Conservation (phyloP, 92 coral and sea anemone genomes). For the Paramuricea clavata region DNA sequence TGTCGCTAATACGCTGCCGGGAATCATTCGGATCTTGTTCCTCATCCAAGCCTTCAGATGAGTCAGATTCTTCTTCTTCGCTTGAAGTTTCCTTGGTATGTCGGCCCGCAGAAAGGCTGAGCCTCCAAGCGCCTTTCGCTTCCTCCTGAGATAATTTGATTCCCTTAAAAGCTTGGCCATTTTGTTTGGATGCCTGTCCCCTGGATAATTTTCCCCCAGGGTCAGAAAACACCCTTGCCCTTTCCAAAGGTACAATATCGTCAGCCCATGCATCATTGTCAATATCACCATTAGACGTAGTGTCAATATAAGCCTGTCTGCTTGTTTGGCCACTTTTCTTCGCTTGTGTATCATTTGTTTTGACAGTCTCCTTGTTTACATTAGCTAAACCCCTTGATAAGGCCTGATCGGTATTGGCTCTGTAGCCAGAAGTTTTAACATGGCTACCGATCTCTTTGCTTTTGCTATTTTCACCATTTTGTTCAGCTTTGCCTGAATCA, state of each 20-base stretch:
- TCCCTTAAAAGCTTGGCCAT: background rate
- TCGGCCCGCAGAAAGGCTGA: background rate
- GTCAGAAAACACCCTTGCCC: slow-evolving; percentile 33
- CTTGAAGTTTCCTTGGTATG: background rate
- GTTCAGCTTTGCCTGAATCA: slow-evolving; percentile 26
- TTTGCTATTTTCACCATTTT: background rate
- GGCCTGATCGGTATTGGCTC: background rate
- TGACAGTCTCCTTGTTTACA: slow-evolving; percentile 25
- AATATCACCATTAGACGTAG: background rate
- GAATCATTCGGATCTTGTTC: slow-evolving; percentile 19
- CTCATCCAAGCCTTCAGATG: background rate
- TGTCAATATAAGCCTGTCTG: background rate
- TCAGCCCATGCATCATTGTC: background rate
- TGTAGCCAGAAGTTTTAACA: background rate
- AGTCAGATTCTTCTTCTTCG: slow-evolving; percentile 25
- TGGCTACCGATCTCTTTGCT: slow-evolving; percentile 17
- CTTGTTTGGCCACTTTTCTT: background rate
- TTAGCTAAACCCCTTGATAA: slow-evolving; percentile 12
- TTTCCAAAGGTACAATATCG: slow-evolving; percentile 13
- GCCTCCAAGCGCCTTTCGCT: slow-evolving; percentile 28
- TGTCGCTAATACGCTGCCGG: slow-evolving; percentile 32
- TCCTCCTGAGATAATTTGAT: slow-evolving; percentile 44
- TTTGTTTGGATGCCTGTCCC: background rate
- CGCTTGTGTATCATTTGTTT: slow-evolving; percentile 25
- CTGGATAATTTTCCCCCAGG: background rate